phyloP scores from a whole-genome alignment of 1,140 invertebrate genomes.

The Drusus annulatus region DNA sequence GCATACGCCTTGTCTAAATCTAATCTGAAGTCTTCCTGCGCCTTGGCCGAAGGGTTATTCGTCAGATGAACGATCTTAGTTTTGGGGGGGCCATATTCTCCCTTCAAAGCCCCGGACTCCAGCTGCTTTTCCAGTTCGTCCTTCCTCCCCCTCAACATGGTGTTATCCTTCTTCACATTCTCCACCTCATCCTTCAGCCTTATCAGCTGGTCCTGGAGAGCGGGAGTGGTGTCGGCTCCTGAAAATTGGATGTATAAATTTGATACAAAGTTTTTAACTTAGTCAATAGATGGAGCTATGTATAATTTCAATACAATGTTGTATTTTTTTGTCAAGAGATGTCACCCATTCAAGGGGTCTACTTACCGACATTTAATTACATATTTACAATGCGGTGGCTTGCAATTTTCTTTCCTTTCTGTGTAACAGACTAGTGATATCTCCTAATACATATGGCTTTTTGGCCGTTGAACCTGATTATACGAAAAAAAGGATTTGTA shows the following conservation, averaged over 20 bases:
- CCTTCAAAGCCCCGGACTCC: slow-evolving; percentile 73
- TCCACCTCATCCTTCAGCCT: slow-evolving; percentile 70
- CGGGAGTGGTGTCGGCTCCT: slow-evolving; percentile 54
- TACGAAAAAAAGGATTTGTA: too few relatives aligned
- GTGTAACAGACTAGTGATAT: too few relatives aligned
- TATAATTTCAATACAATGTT: too few relatives aligned
- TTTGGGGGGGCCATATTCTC: slow-evolving; percentile 70
- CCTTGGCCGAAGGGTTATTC: slow-evolving; percentile 83
- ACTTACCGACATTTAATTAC: too few relatives aligned
- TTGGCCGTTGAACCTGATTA: too few relatives aligned
- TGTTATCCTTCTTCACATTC: slow-evolving; percentile 72
- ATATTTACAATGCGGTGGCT: too few relatives aligned
- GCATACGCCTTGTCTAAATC: slow-evolving; percentile 79
- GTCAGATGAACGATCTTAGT: slow-evolving; percentile 74
- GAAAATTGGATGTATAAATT: background rate
- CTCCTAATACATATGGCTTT: too few relatives aligned
- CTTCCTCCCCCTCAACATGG: slow-evolving; percentile 73
- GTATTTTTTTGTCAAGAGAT: too few relatives aligned
- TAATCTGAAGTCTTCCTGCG: slow-evolving; percentile 76
- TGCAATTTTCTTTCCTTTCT: too few relatives aligned
- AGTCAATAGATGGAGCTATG: too few relatives aligned
- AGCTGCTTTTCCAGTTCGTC: slow-evolving; percentile 78
- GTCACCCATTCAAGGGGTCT: too few relatives aligned
- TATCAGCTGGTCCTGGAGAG: slow-evolving; percentile 62
- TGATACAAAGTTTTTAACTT: too few relatives aligned